Conservation (phyloP, 1,140 invertebrate genomes). For the Apolygus lucorum region DNA sequence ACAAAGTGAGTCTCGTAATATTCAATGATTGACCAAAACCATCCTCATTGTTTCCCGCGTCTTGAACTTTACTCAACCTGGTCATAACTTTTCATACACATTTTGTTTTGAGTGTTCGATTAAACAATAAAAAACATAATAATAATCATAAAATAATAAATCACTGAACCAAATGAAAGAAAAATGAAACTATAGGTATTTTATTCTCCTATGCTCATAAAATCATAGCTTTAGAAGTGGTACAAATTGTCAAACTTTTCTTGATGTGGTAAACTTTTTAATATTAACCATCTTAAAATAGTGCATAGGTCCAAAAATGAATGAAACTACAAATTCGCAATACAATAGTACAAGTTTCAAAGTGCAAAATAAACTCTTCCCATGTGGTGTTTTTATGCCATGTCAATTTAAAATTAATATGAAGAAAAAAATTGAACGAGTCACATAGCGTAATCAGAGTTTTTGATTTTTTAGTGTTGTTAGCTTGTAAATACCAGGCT, state of each 20-base stretch:
- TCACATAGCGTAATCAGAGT: neutral
- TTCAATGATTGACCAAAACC: no score
- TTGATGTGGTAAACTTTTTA: slow-evolving; percentile 11
- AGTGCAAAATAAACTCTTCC: slow-evolving; percentile 21
- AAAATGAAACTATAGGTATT: no score
- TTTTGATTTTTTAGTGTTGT: neutral
- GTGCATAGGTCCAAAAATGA: slow-evolving; percentile 4
- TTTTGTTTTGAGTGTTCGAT: no score
- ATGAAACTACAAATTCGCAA: slow-evolving; percentile 4
- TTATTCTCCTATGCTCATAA: slow-evolving; percentile 22
- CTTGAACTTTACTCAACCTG: no score
- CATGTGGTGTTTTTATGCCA: neutral
- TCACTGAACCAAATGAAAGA: no score
- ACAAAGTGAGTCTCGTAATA: no score
- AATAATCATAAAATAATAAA: no score
- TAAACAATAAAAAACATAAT: no score
- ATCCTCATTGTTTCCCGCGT: no score
- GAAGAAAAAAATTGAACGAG: slow-evolving; percentile 9
- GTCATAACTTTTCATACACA: no score
- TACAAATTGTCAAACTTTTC: slow-evolving; percentile 22
- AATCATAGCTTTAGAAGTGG: slow-evolving; percentile 27
- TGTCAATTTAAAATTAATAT: slow-evolving; percentile 14
- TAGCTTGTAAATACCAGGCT: slow-evolving; percentile 20
- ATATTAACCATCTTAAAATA: slow-evolving; percentile 1
- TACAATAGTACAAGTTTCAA: slow-evolving; percentile 26